Evolutionary conservation across 2,797 vertebrate genomes (phyloP).

Genomic region (Pangasius larnaudii): DNA sequence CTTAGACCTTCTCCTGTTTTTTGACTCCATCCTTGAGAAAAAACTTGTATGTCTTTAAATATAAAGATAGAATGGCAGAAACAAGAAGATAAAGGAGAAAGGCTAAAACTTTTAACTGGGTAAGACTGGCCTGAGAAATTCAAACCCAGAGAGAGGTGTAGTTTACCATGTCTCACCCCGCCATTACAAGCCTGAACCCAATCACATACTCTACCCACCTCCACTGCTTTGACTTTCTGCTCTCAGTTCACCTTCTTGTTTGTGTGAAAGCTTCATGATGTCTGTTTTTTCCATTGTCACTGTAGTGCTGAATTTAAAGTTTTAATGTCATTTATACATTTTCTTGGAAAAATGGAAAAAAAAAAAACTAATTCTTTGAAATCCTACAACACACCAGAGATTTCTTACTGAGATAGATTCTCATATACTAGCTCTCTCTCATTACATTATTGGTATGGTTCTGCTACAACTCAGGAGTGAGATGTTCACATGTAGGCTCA

Average conservation of each 20-base stretch:
- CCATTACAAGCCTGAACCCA: constrained; percentile 38
- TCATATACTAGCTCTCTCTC: neutral
- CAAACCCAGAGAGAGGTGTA: constrained; percentile 75
- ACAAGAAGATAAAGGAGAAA: constrained; percentile 67
- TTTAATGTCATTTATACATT: neutral
- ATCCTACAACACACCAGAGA: neutral
- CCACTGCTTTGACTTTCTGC: constrained; percentile 29
- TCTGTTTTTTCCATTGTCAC: neutral
- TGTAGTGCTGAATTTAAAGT: neutral
- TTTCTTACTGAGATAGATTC: neutral
- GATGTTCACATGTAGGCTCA: constrained; percentile 31
- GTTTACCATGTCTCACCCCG: constrained; percentile 49
- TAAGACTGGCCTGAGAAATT: constrained; percentile 55
- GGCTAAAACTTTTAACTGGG: constrained; percentile 42
- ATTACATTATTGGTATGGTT: neutral
- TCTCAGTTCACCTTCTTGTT: neutral
- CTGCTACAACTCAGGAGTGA: neutral
- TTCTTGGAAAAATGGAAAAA: neutral
- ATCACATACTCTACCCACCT: constrained; percentile 11
- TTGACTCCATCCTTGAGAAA: constrained; percentile 78
- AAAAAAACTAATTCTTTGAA: neutral
- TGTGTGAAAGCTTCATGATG: neutral
- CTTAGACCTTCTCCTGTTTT: constrained; percentile 74
- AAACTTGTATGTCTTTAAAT: constrained; percentile 74
- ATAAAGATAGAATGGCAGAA: constrained; percentile 68